Conservation (phyloP, 2,888 invertebrate genomes). For the Pogonocherus hispidulus region DNA sequence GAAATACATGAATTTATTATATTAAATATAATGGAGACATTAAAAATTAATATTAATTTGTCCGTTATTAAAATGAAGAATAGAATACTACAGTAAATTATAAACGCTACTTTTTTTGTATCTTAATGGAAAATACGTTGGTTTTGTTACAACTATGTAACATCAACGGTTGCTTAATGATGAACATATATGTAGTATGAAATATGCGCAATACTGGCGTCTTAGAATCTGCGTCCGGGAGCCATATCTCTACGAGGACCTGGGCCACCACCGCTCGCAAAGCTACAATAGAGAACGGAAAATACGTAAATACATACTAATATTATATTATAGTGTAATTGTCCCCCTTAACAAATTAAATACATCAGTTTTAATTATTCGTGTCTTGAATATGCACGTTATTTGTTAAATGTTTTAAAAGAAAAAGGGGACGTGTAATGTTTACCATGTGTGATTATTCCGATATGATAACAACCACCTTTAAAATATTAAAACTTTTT, state of each 20-base stretch:
- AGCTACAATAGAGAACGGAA: slow-evolving; percentile 48
- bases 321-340: no score
- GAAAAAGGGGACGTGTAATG: no score
- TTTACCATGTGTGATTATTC: no score
- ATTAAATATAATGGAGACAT: slow-evolving; percentile 18
- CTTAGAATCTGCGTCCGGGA: slow-evolving; percentile 61
- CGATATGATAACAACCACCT: no score
- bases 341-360: no score
- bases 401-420: no score
- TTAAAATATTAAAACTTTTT: no score
- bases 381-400: no score
- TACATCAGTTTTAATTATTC: no score
- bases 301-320: slow-evolving; percentile 27
- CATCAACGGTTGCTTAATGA: slow-evolving; percentile 20
- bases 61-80: slow-evolving; percentile 23
- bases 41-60: slow-evolving; percentile 23
- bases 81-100: slow-evolving; percentile 20
- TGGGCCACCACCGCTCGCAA: slow-evolving; percentile 50
- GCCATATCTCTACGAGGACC: slow-evolving; percentile 65
- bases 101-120: slow-evolving; percentile 7
- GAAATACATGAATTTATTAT: slow-evolving; percentile 23
- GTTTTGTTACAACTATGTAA: not conserved
- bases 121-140: slow-evolving; percentile 9
- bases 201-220: slow-evolving; percentile 24
- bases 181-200: slow-evolving; percentile 12